These are phyloP conservation scores for Drosophila infuscata DNA, from an alignment of 2,888 invertebrate species.

Conservation along the genomic window DNA sequence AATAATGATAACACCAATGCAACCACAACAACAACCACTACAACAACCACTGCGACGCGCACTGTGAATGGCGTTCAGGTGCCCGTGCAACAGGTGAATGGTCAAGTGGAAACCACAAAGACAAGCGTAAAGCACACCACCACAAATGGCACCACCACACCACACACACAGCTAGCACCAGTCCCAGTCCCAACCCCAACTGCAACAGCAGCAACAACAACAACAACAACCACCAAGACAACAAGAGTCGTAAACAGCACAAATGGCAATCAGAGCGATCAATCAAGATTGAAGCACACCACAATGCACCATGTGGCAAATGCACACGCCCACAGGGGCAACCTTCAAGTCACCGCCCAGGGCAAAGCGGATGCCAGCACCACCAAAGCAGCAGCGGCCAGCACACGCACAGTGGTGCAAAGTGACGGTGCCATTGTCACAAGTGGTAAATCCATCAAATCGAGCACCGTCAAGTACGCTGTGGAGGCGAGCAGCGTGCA, in stretches of 20 bases:
- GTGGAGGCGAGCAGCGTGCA: constrained; percentile 87
- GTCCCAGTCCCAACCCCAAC: constrained; percentile 7
- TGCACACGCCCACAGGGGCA: constrained; percentile 61
- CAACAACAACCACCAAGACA: constrained; percentile 34
- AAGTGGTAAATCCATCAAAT: constrained; percentile 74
- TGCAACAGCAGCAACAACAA: constrained; percentile 20
- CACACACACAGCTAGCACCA: constrained; percentile 17
- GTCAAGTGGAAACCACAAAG: constrained; percentile 6
- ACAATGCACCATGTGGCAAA: constrained; percentile 60
- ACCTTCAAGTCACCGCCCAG: constrained; percentile 58
- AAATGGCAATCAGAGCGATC: constrained; percentile 28
- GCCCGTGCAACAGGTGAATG: constrained; percentile 1
- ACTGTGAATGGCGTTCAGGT: constrained; percentile 8
- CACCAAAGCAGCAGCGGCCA: constrained; percentile 56
- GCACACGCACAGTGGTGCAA: constrained; percentile 59
- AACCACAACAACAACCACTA: constrained; percentile 50
- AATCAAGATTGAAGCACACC: constrained; percentile 36
- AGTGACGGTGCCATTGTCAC: constrained; percentile 76
- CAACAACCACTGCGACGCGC: constrained; percentile 39
- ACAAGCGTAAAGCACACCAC: constrained; percentile 18
- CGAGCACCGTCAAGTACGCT: constrained; percentile 86
- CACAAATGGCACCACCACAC: constrained; percentile 29
- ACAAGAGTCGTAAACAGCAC: constrained; percentile 25
- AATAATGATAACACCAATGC: constrained; percentile 45
- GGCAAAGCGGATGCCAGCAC: constrained; percentile 73